Evolutionary conservation across 2,888 invertebrate genomes (phyloP).

Genomic region (Aphodius sticticus): DNA sequence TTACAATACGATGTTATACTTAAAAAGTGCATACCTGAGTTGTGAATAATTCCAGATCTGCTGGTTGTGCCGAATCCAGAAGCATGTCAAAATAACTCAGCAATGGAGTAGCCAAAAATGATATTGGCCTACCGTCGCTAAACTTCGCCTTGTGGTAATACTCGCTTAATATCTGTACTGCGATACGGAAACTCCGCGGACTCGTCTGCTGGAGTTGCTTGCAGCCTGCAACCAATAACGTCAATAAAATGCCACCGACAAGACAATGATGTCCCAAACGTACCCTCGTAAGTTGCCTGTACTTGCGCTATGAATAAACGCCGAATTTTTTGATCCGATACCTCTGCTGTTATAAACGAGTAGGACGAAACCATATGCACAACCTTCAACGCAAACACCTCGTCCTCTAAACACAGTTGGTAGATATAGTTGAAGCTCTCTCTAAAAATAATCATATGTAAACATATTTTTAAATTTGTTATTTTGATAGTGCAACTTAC

Average conservation of each 20-base stretch:
- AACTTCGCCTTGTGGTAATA: slow-evolving; percentile 54
- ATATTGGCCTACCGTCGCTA: slow-evolving; percentile 47
- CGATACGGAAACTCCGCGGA: slow-evolving; percentile 54
- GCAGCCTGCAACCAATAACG: slow-evolving; percentile 41
- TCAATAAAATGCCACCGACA: slow-evolving; percentile 13
- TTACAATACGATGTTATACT: not conserved
- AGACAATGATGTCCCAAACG: slow-evolving; percentile 21
- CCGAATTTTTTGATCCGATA: slow-evolving; percentile 45
- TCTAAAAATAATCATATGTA: slow-evolving; percentile 44
- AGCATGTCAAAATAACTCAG: slow-evolving; percentile 57
- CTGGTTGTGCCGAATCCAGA: slow-evolving; percentile 54
- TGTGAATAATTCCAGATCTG: slow-evolving; percentile 58
- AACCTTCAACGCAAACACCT: slow-evolving; percentile 52
- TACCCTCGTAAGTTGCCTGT: slow-evolving; percentile 53
- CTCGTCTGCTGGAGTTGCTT: slow-evolving; percentile 44
- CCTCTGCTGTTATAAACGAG: slow-evolving; percentile 48
- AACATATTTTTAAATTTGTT: slow-evolving; percentile 13
- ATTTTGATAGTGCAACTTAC: slow-evolving; percentile 47
- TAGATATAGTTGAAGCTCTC: slow-evolving; percentile 53
- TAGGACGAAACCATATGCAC: slow-evolving; percentile 53
- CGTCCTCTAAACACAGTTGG: slow-evolving; percentile 51
- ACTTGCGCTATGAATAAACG: slow-evolving; percentile 51
- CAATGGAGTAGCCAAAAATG: slow-evolving; percentile 52
- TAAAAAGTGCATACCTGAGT: slow-evolving; percentile 53
- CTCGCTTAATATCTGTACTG: slow-evolving; percentile 57